A percentile compares a stretch with the other conserved stretches of the same genome.
These are phyloP conservation scores for Mungos mungo DNA, from an alignment of 2,113 vertebrate species.

Conservation along the genomic window DNA sequence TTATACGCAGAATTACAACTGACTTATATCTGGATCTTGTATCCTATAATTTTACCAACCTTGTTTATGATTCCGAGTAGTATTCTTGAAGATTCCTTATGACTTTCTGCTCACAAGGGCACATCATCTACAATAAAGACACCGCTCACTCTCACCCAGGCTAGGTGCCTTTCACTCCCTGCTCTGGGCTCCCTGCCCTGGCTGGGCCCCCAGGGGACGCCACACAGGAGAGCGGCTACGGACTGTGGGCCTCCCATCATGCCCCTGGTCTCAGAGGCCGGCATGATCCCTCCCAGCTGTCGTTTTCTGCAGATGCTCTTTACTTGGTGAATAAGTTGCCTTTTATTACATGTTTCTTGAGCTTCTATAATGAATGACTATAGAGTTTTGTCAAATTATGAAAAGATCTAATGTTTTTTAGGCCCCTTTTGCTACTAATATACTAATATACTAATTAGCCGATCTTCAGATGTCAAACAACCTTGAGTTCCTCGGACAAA, in stretches of 20 bases:
- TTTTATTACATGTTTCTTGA: neutral
- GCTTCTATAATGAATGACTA: neutral
- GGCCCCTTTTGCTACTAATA: neutral
- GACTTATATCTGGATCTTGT: neutral
- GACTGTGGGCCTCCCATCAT: too few relatives aligned
- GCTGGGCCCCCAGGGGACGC: neutral
- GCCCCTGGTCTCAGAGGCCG: too few relatives aligned
- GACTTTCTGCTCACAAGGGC: neutral
- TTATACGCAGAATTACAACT: neutral
- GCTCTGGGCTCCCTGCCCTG: neutral
- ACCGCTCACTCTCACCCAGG: neutral
- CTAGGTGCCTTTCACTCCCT: neutral
- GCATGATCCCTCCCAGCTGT: neutral
- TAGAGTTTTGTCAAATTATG: neutral
- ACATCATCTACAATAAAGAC: neutral
- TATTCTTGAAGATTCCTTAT: neutral
- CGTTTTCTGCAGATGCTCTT: neutral
- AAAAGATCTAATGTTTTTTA: neutral
- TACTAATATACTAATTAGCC: neutral
- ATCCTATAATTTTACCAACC: neutral
- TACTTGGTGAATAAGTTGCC: neutral
- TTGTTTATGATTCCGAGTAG: neutral
- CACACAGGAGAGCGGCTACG: neutral
- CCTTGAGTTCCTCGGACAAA: neutral
- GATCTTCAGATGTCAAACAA: neutral